Base-by-base conservation (phyloP, 2,797 vertebrate genomes). In the Podarcis siculus region DNA sequence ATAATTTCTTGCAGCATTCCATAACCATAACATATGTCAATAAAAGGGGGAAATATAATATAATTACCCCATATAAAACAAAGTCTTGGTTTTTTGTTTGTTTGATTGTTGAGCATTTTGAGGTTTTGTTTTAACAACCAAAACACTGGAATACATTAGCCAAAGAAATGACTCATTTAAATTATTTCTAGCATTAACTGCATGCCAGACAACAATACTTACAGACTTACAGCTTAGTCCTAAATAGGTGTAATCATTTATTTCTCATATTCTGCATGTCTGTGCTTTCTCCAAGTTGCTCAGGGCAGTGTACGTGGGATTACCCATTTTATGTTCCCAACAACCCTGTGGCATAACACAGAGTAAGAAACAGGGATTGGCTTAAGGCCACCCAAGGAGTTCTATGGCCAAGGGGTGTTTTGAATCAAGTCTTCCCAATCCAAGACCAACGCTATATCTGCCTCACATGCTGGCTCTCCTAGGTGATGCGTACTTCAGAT, bases 41-140 rank as follows among this genome's bases (percentile, higher is more conserved):
- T 0, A 0, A 92, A 94, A 93, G 66, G 87, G 0, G 82, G 39
- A 85, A 73, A 9, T 83, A 0, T 1, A 89, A 88, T 66, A 77
- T 92, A 89, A 90, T 61, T 69, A 72, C 3, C 7, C 83, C n/a
- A 87, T 89, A 94, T 90, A 83, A 92, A 94, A 79, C 4, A 89
- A 58, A 55, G 27, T 21, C 9, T 71, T 35, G 23, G 32, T 49
- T 49, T 49, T 49, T 49, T 49, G 42, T 5, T 77, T 61, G 37
- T 39, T 35, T 83, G 30, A 89, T 83, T 78, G 91, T 81, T 89
- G 88, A 92, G 85, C 49, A 91, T 92, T 61, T 88, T 93, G 89
- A 93, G 67, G 92, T 55, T 45, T 45, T 90, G 92, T 82, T 88
- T 92, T 42, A 94, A 92, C 92, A 79, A 87, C 89, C 49, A 88